phyloP scores from a whole-genome alignment of 2,888 invertebrate species.

The Lasius platythorax region DNA sequence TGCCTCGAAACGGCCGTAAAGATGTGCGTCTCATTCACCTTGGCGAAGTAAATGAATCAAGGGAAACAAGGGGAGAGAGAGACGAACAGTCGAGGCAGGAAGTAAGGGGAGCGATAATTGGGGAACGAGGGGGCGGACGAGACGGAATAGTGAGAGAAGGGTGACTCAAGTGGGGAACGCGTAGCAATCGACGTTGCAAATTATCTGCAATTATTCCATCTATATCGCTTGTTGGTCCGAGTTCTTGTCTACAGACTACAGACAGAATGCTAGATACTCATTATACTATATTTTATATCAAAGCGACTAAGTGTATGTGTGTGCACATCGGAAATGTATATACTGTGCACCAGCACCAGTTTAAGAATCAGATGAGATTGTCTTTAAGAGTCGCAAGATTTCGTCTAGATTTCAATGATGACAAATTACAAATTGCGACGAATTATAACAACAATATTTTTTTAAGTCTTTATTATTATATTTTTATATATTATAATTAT shows the following conservation, averaged over 20 bases:
- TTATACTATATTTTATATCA: not conserved
- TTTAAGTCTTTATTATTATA: not conserved
- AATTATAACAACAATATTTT: not conserved
- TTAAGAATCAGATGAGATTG: slow-evolving; percentile 23
- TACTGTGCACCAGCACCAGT: not conserved
- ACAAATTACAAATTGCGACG: slow-evolving; percentile 22
- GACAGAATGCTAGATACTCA: slow-evolving; percentile 68
- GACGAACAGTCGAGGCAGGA: slow-evolving; percentile 57
- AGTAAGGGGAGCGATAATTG: slow-evolving; percentile 71
- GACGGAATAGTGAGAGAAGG: slow-evolving; percentile 65
- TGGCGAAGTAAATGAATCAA: slow-evolving; percentile 69
- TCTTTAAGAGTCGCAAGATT: not conserved
- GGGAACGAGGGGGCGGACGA: slow-evolving; percentile 63
- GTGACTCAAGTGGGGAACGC: slow-evolving; percentile 71
- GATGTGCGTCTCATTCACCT: slow-evolving; percentile 60
- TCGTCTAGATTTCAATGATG: slow-evolving; percentile 7
- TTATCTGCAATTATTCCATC: slow-evolving; percentile 77
- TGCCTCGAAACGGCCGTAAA: slow-evolving; percentile 58
- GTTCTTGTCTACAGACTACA: slow-evolving; percentile 64
- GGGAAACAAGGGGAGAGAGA: slow-evolving; percentile 43
- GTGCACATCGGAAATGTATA: not conserved
- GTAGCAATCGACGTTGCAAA: slow-evolving; percentile 77
- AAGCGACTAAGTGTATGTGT: not conserved
- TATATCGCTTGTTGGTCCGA: slow-evolving; percentile 72
- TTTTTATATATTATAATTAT: not conserved